Percentiles rank a stretch among this genome's conserved stretches.
Conservation (phyloP, 2,113 vertebrate genomes). For the Heliornis fulica region DNA sequence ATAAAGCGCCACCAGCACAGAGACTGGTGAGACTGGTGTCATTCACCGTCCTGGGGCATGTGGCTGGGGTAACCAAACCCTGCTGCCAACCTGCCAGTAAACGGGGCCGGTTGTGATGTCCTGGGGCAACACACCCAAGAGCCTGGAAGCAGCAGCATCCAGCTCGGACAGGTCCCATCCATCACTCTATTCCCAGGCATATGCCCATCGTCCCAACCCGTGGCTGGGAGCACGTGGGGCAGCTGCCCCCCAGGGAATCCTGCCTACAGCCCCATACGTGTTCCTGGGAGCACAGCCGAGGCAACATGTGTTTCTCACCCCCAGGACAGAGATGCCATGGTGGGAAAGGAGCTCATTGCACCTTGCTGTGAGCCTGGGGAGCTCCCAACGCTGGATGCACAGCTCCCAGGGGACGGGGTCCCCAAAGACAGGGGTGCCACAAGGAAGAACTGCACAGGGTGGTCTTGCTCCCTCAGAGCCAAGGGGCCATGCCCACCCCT, state of each 20-base stretch:
- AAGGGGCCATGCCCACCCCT: accelerated
- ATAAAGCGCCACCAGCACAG: accelerated
- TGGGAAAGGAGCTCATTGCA: neutral
- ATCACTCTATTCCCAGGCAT: accelerated
- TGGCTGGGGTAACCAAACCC: too few species aligned
- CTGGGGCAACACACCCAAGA: too few species aligned
- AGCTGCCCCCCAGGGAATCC: neutral
- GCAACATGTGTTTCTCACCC: accelerated
- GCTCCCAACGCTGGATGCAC: neutral
- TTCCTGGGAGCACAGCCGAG: accelerated
- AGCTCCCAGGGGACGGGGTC: neutral
- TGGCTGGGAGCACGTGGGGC: neutral
- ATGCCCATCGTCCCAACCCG: neutral
- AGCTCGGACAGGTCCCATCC: accelerated
- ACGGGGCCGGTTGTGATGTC: accelerated
- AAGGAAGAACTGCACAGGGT: neutral
- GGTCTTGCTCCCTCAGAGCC: accelerated
- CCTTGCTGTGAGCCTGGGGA: neutral
- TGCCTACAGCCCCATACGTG: accelerated
- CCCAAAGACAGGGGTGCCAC: neutral
- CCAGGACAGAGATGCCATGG: neutral
- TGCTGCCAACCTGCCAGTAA: neutral
- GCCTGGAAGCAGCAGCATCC: accelerated
- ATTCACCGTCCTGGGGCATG: accelerated
- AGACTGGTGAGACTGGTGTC: too few species aligned